Evolutionary conservation across 2,113 vertebrate genomes (phyloP).

Genomic region (Sceloporus tristichus): DNA sequence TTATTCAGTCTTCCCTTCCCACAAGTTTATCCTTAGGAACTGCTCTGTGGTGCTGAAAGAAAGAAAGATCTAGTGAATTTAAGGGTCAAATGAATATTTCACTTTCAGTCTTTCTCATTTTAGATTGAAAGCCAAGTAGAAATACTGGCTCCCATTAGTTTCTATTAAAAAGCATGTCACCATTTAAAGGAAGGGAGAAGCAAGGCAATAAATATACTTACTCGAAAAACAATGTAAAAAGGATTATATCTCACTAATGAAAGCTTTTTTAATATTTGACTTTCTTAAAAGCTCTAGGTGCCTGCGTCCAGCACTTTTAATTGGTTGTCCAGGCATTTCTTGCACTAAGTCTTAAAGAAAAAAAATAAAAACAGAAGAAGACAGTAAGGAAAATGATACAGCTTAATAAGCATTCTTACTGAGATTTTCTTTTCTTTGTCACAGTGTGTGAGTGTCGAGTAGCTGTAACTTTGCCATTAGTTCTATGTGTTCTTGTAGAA

Average conservation of each 20-base stretch:
- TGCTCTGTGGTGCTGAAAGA: neutral
- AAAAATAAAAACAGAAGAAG: neutral
- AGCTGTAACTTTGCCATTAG: neutral
- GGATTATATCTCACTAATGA: neutral
- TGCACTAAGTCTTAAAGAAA: neutral
- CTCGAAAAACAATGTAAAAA: too few relatives aligned
- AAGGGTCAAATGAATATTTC: neutral
- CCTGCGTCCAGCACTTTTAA: too few relatives aligned
- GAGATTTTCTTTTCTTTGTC: neutral
- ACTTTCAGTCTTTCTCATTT: neutral
- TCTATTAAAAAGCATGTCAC: neutral
- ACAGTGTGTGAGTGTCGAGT: neutral
- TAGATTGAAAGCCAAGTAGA: neutral
- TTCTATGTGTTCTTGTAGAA: constrained; percentile 42
- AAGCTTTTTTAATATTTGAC: neutral
- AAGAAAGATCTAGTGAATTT: neutral
- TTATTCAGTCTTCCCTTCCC: neutral
- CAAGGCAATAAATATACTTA: neutral
- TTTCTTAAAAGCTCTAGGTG: neutral
- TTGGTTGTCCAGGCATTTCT: neutral
- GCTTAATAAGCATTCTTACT: neutral
- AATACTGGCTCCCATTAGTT: neutral
- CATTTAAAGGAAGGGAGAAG: neutral
- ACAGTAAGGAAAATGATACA: neutral
- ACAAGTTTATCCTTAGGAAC: neutral